Evolutionary conservation across 1,140 invertebrate genomes (phyloP), one percentile per base, ranked within the genome.

Genomic region (Caenorhabditis brenneri): DNA sequence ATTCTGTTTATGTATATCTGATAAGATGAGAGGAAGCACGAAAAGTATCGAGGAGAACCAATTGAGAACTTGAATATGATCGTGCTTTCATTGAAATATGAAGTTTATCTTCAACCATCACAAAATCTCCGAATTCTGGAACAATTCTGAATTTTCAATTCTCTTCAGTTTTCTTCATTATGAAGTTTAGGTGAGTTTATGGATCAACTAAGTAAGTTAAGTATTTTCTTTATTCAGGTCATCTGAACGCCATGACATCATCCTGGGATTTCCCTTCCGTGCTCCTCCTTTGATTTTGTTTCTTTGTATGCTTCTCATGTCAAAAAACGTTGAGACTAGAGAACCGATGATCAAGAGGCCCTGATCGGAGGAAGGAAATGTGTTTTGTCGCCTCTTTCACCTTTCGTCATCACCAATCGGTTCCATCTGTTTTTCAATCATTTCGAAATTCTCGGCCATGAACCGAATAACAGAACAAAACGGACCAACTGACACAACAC

Each of bases 191-290:
- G n/a, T n/a, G n/a, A n/a, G n/a, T n/a, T n/a, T n/a, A n/a, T n/a
- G n/a, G n/a, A n/a, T n/a, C n/a, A n/a, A n/a, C n/a, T n/a, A n/a
- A n/a, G n/a, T n/a, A n/a, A n/a, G n/a, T n/a, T n/a, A n/a, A n/a
- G n/a, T n/a, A n/a, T n/a, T n/a, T n/a, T n/a, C n/a, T n/a, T n/a
- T n/a, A n/a, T n/a, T n/a, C n/a, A n/a, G n/a, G n/a, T n/a, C n/a
- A n/a, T n/a, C n/a, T n/a, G n/a, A n/a, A n/a, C n/a, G n/a, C n/a
- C 22, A 65, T 65, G 58, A 65, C 58, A 65, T 65, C 58, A 65
- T 65, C 29, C 31, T 16, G 29, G 58, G 58, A 33, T 65, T 19
- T 33, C 58, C 58, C 58, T 22, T 9, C 53, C 24, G 24, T 27
- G 29, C 19, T 65, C 6, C 24, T 65, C 19, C 29, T 33, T 33